Evolutionary conservation across 2,888 invertebrate genomes (phyloP).

Genomic region (Chironomus tentans): DNA sequence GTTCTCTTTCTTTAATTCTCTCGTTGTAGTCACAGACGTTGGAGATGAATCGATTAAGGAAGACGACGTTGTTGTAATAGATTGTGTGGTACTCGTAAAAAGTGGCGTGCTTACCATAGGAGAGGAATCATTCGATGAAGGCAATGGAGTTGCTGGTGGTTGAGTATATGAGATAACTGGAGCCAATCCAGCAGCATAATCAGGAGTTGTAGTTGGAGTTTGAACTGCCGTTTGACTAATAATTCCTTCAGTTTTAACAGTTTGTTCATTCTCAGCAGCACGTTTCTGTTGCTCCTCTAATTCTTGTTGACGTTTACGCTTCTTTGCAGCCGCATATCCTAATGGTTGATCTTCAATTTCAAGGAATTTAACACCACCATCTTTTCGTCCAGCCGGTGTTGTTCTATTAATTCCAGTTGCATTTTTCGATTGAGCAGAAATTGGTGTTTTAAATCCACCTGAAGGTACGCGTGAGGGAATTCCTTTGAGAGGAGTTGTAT

Average conservation of each 20-base stretch:
- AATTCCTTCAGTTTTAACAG: constrained; percentile 32
- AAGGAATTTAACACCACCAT: constrained; percentile 87
- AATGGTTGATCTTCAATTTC: constrained; percentile 90
- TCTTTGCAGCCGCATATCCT: constrained; percentile 75
- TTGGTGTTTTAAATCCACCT: constrained; percentile 46
- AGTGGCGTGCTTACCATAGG: constrained; percentile 32
- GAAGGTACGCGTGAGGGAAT: constrained; percentile 73
- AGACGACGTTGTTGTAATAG: neutral
- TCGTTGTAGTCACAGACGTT: neutral
- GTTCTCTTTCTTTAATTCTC: constrained; percentile 13
- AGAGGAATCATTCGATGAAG: constrained; percentile 36
- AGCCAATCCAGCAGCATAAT: constrained; percentile 72
- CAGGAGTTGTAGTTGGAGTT: constrained; percentile 50
- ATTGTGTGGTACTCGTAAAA: constrained; percentile 4
- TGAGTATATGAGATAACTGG: constrained; percentile 47
- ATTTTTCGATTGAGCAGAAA: constrained; percentile 39
- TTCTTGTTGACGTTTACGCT: constrained; percentile 73
- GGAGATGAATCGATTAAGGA: constrained; percentile 7
- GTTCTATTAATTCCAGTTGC: constrained; percentile 48
- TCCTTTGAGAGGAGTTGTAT: constrained; percentile 83
- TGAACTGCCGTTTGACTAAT: constrained; percentile 36
- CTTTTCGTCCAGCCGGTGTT: constrained; percentile 62
- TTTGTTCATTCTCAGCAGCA: constrained; percentile 45
- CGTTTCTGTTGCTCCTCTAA: constrained; percentile 57
- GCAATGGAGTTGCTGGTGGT: constrained; percentile 42